phyloP scores from a whole-genome alignment of 2,888 invertebrate species.

The Callyntrura sp. region DNA sequence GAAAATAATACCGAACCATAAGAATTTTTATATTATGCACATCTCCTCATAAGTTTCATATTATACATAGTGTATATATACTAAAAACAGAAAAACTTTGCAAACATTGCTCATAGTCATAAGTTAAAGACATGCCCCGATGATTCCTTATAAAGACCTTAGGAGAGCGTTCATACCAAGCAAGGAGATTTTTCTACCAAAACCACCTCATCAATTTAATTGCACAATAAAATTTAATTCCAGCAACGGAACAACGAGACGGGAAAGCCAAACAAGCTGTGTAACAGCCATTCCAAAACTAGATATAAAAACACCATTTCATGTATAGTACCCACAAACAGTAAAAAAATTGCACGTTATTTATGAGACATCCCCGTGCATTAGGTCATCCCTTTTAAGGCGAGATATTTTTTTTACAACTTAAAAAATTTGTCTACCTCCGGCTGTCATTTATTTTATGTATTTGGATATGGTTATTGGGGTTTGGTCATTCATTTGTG shows the following conservation, averaged over 20 bases:
- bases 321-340: neutral
- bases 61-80: no score
- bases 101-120: neutral
- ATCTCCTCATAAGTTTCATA: no score
- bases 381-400: constrained; percentile 76
- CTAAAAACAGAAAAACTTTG: constrained; percentile 5
- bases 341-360: neutral
- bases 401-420: constrained; percentile 35
- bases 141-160: constrained; percentile 39
- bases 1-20: no score
- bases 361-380: constrained; percentile 34
- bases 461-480: neutral
- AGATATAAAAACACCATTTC: neutral
- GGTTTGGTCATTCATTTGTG: constrained; percentile 43
- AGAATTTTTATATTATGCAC: no score
- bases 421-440: constrained; percentile 53
- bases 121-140: neutral
- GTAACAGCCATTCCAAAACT: neutral
- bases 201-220: neutral
- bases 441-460: constrained; percentile 65
- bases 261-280: neutral
- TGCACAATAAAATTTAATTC: constrained; percentile 20
- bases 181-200: constrained; percentile 25
- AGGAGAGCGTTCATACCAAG: constrained; percentile 62
- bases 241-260: neutral